phyloP scores from a whole-genome alignment of 2,888 invertebrate species.

The Arrhopalites spinosus region DNA sequence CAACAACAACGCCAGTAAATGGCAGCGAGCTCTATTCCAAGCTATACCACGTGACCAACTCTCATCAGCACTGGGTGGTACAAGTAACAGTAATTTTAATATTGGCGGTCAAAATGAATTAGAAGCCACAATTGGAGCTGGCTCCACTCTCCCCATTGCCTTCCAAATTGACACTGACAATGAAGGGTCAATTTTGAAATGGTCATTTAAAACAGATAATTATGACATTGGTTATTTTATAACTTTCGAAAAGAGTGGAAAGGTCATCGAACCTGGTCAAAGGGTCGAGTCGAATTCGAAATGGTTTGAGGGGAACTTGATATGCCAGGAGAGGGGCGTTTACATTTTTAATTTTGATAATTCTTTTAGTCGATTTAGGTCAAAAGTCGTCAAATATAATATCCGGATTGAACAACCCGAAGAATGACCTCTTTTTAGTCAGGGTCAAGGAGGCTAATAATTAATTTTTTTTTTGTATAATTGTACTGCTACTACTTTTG shows the following conservation, averaged over 20 bases:
- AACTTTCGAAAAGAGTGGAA: background rate
- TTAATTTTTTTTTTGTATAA: too few species aligned
- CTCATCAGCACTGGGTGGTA: constrained; percentile 43
- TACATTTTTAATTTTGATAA: constrained; percentile 21
- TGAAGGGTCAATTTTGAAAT: constrained; percentile 10
- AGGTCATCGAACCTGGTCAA: background rate
- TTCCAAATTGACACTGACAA: constrained; percentile 30
- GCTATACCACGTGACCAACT: constrained; percentile 39
- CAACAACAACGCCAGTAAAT: constrained; percentile 26
- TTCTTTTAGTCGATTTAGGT: constrained; percentile 9
- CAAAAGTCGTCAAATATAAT: constrained; percentile 10
- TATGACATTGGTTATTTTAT: constrained; percentile 44
- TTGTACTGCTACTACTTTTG: too few species aligned
- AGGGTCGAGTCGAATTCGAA: background rate
- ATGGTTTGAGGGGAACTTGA: constrained; percentile 24
- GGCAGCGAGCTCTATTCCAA: constrained; percentile 37
- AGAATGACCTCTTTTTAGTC: too few species aligned
- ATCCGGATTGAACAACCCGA: background rate
- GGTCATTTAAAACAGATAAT: constrained; percentile 40
- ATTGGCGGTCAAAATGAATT: background rate
- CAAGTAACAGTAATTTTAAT: too few species aligned
- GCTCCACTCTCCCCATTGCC: constrained; percentile 36
- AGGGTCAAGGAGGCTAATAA: too few species aligned
- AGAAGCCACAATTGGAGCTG: constrained; percentile 40
- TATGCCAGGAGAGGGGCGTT: constrained; percentile 35